Evolutionary conservation across 2,888 invertebrate genomes (phyloP), one percentile per base, ranked within the genome.

Genomic region (Andrena bucephala): DNA sequence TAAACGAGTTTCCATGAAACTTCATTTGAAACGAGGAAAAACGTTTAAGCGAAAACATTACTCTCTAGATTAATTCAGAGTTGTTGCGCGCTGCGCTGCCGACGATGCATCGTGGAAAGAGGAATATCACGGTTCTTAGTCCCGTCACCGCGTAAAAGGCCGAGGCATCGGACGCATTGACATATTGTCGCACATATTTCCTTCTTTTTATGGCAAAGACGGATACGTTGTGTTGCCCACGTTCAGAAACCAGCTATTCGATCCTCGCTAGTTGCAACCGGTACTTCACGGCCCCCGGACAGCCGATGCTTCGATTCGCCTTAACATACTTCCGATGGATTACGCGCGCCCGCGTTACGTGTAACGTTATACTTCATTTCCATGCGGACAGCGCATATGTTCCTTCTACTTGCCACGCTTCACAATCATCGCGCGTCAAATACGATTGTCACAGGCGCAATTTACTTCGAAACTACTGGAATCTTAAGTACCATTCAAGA

Each of bases 1-100:
- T 72, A 54, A 76, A 72, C 72, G 72, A 33, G 62, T 24, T 54
- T n/a, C 62, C 62, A 24, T 42, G 62, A 71, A 71, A 62, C 72
- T 62, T 72, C 54, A 24, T 76, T 76, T 50, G 42, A 48, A 60
- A 54, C 63, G 16, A 24, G 50, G 71, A 50, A 50, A 70, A 70
- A 70, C 59, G 33, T 75, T 65, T 57, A 62, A 70, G 36, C 36
- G 73, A 27, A 48, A 63, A 59, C 59, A 7, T 65, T 66, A 50
- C 48, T 66, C 57, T 33, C 50, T 31, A 24, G 20, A 36, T 73
- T 77, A 59, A 65, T 66, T 73, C 20, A 31, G 16, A 62, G n/a
- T 72, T 52, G 54, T 36, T 62, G 62, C 33, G n/a, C 33, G 16
- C 7, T 3, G 59, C n/a, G 13, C 20, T 54, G 54, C 1, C 33